A percentile compares a stretch with the other conserved stretches of the same genome.
phyloP scores from a whole-genome alignment of 2,797 vertebrate species.

The Coendou prehensilis region DNA sequence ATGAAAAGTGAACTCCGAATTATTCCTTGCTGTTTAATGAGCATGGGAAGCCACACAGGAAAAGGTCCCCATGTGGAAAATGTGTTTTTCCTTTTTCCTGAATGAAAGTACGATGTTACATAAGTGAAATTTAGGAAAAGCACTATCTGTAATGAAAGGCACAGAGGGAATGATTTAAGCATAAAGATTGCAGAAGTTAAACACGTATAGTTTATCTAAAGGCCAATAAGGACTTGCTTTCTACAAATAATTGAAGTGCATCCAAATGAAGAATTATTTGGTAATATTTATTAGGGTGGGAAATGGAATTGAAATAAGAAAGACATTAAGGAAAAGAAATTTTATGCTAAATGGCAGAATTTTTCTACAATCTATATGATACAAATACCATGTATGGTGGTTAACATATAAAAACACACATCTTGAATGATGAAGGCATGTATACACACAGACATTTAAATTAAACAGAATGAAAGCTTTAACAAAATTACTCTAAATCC shows the following conservation, averaged over 20 bases:
- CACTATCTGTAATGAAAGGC: conserved; percentile 33
- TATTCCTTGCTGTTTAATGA: conserved; percentile 24
- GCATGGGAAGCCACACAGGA: background rate
- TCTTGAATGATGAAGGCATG: conserved; percentile 28
- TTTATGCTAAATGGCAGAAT: conserved; percentile 58
- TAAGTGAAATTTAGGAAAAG: conserved; percentile 47
- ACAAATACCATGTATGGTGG: conserved; percentile 12
- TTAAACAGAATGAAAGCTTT: conserved; percentile 74
- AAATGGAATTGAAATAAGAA: conserved; percentile 54
- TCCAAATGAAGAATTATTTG: conserved; percentile 49
- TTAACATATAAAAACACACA: conserved; percentile 51
- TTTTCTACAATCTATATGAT: conserved; percentile 50
- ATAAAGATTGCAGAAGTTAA: conserved; percentile 38
- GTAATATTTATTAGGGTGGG: conserved; percentile 53
- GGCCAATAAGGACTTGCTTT: background rate
- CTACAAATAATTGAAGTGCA: conserved; percentile 68
- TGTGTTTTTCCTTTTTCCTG: background rate
- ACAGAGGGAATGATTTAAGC: conserved; percentile 3
- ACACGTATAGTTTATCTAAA: conserved; percentile 22
- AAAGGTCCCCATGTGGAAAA: background rate
- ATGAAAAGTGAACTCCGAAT: conserved; percentile 31
- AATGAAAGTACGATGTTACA: background rate
- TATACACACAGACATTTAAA: conserved; percentile 53
- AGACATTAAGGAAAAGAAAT: conserved; percentile 70
- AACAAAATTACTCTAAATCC: conserved; percentile 74